Base-by-base conservation (phyloP, 2,797 vertebrate genomes). In the Dicrostonyx torquatus region DNA sequence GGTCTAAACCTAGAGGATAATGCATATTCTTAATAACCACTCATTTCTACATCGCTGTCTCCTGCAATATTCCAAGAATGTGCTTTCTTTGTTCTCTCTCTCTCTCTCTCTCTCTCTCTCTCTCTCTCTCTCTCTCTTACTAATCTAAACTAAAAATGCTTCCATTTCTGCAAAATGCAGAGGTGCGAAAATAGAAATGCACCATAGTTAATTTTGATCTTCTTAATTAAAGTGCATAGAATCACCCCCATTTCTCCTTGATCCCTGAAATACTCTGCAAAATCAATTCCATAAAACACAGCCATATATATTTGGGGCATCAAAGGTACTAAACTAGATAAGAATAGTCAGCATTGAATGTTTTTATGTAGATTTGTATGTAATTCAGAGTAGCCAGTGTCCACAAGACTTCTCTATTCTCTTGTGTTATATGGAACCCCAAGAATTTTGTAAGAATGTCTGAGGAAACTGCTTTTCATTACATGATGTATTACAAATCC, bases 1-100 rank as follows among this genome's bases (percentile, higher is more conserved):
- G 68, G 94, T 75, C 95, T 95, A 96, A 97, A 94, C 73, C 82
- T 89, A 95, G 48, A 97, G 94, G 98, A 98, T 96, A 98, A 98
- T 94, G 50, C 94, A 97, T 90, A 96, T 96, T 87, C 58, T 97
- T 98, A 97, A 97, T 90, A 97, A 87, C 87, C 87, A 94, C 40
- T 29, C 40, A 62, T 85, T 95, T 98, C 96, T 96, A 96, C 90
- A 90, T 0, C 73, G 87, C 14, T 96, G 77, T 94, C 92, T 68
- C 43, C 31, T 94, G 5, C 31, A 96, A 29, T 88, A 94, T 89
- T 90, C 72, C 76, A 90, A 90, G 40, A 24, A 93, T 72, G 96
- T 66, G 15, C 43, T 93, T 92, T 93, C 73, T 5, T 68, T 98
- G 87, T 93, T 93, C 96, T 77, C 70, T 88, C 90, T 82, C 24